Conservation (phyloP, 2,797 vertebrate species). For the Petrocephalus sullivani region DNA sequence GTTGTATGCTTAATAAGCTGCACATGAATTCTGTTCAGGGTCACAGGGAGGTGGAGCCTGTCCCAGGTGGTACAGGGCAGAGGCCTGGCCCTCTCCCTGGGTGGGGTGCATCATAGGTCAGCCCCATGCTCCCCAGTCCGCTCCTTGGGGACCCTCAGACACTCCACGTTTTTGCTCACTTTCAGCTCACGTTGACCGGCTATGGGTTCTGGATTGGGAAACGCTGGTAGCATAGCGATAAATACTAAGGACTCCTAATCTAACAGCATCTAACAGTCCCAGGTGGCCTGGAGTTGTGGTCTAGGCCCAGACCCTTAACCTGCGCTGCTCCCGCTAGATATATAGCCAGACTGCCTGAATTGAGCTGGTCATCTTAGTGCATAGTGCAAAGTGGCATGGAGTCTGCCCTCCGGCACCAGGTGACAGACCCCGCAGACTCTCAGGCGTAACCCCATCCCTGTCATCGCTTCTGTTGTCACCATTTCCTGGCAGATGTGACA, state of each 20-base stretch:
- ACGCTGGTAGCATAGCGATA: neutral
- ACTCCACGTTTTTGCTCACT: too few species aligned
- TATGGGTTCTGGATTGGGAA: too few species aligned
- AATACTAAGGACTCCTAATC: neutral
- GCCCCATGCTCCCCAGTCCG: neutral
- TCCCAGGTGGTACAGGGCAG: neutral
- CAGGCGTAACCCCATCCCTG: neutral
- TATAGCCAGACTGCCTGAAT: neutral
- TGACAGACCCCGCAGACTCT: neutral
- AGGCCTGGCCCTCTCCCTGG: neutral
- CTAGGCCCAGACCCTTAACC: neutral
- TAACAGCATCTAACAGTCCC: neutral
- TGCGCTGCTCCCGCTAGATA: neutral
- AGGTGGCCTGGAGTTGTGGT: neutral
- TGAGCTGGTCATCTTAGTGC: neutral
- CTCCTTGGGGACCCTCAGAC: too few species aligned
- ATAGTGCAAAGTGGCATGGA: neutral
- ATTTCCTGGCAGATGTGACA: slow-evolving; percentile 7
- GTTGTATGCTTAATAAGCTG: neutral
- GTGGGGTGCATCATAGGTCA: neutral
- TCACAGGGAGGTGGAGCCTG: neutral
- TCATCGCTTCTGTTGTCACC: slow-evolving; percentile 2
- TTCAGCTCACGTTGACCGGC: too few species aligned
- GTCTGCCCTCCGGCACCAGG: neutral
- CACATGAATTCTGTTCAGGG: neutral